Evolutionary conservation across 2,797 vertebrate genomes (phyloP).

Genomic region (Leucoraja ocellata): DNA sequence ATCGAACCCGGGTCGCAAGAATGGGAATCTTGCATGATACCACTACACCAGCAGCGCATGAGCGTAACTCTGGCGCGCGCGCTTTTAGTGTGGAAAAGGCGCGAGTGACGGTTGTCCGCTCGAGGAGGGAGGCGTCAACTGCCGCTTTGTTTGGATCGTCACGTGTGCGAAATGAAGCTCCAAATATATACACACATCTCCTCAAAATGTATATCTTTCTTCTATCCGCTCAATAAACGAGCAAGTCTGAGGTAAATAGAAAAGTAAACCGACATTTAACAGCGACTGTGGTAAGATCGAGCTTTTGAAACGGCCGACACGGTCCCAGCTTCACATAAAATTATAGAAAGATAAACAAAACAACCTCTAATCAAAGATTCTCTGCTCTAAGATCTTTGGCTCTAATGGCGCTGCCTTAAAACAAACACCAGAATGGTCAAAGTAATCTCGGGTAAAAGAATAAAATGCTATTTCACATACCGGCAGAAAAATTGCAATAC

Average conservation of each 20-base stretch:
- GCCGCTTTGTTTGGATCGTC: no score
- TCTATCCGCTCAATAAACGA: background rate
- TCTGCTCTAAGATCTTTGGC: no score
- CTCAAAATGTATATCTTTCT: no score
- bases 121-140: no score
- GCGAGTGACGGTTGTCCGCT: background rate
- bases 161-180: background rate
- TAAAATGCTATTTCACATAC: no score
- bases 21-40: constrained; percentile 39
- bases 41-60: constrained; percentile 33
- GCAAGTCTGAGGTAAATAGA: background rate
- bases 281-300: background rate
- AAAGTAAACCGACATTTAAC: background rate
- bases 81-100: background rate
- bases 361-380: no score
- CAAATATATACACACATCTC: background rate
- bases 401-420: no score
- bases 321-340: background rate
- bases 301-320: background rate
- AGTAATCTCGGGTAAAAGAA: no score
- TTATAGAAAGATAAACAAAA: background rate
- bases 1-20: constrained; percentile 41
- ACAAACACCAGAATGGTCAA: no score
- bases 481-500: no score
- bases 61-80: accelerated